phyloP scores from a whole-genome alignment of 2,797 vertebrate species.

The Poeciliopsis turneri region DNA sequence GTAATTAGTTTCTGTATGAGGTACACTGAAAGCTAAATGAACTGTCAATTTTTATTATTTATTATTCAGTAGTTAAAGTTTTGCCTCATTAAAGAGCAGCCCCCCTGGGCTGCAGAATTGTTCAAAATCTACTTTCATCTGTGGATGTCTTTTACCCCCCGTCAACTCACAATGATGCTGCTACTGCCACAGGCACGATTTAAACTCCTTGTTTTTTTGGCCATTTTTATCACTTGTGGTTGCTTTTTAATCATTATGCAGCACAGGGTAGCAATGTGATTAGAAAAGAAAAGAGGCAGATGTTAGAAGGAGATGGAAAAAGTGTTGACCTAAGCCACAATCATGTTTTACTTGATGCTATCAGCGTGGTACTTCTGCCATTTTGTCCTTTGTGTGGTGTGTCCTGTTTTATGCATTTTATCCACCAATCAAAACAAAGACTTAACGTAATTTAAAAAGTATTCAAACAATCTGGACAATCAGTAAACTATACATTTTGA shows the following conservation, averaged over 20 bases:
- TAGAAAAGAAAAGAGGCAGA: conserved; percentile 63
- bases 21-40: conserved; percentile 98
- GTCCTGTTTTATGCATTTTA: background rate
- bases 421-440: background rate
- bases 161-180: conserved; percentile 86
- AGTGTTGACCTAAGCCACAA: conserved; percentile 54
- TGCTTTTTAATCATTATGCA: conserved; percentile 77
- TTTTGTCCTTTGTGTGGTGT: conserved; percentile 4
- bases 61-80: conserved; percentile 99
- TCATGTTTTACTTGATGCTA: conserved; percentile 22
- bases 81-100: conserved; percentile 97
- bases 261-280: conserved; percentile 67
- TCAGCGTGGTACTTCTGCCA: background rate
- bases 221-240: conserved; percentile 74
- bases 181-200: conserved; percentile 88
- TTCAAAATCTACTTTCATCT: conserved; percentile 98
- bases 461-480: background rate
- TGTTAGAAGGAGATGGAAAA: conserved; percentile 47
- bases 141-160: conserved; percentile 93
- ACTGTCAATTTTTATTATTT: conserved; percentile 99
- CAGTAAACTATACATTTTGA: background rate
- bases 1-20: conserved; percentile 97
- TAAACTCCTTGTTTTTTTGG: conserved; percentile 78
- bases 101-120: conserved; percentile 94
- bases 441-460: background rate